Evolutionary conservation across 2,888 invertebrate genomes (phyloP).

Genomic region (Orthosia gothica): DNA sequence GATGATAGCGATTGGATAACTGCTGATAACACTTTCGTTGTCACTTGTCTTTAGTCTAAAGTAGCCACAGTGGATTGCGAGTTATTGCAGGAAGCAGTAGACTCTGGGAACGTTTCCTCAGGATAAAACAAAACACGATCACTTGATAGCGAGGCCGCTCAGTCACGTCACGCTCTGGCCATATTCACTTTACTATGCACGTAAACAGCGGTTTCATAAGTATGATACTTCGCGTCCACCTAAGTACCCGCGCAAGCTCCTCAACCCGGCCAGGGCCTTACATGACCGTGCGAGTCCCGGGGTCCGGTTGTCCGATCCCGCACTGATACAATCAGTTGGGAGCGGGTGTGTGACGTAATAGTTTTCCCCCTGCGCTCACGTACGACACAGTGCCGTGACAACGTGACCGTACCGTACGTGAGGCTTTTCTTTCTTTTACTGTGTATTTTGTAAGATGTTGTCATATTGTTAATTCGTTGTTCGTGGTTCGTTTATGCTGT

Average conservation of each 20-base stretch:
- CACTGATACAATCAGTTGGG: constrained; percentile 53
- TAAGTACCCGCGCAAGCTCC: background rate
- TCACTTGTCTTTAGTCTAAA: too few relatives aligned
- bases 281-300: constrained; percentile 17
- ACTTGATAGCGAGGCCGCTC: background rate
- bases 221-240: background rate
- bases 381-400: constrained; percentile 55
- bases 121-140: background rate
- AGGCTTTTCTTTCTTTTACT: constrained; percentile 45
- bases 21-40: too few relatives aligned
- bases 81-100: background rate
- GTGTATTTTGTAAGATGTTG: constrained; percentile 44
- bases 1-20: too few relatives aligned
- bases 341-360: constrained; percentile 54
- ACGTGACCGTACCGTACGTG: constrained; percentile 50
- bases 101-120: background rate
- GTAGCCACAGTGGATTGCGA: background rate
- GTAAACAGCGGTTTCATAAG: background rate
- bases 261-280: background rate
- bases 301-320: constrained; percentile 27
- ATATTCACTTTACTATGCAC: background rate
- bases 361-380: constrained; percentile 58
- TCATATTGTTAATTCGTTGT: constrained; percentile 45
- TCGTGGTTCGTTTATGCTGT: constrained; percentile 27
- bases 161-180: background rate